Evolutionary conservation across 2,888 invertebrate species (phyloP).

Genomic region (Osedax frankpressi): DNA sequence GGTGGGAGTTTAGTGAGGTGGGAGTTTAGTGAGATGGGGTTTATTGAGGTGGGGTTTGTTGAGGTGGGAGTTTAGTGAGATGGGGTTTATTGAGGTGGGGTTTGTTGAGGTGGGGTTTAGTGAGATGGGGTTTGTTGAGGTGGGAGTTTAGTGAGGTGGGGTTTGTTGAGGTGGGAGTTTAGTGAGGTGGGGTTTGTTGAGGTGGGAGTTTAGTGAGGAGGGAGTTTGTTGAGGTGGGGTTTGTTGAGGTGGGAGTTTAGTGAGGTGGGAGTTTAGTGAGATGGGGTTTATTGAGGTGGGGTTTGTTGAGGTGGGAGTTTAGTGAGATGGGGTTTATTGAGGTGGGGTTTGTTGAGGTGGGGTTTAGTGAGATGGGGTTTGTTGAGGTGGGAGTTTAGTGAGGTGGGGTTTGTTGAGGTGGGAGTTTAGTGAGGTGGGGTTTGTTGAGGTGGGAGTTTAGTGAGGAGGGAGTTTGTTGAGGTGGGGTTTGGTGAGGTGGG

Average conservation of each 20-base stretch:
- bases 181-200: neutral
- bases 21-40: neutral
- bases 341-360: conserved; percentile 59
- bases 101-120: too few relatives aligned
- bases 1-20: neutral
- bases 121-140: too few relatives aligned
- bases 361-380: conserved; percentile 12
- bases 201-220: neutral
- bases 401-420: conserved; percentile 59
- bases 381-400: neutral
- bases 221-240: too few relatives aligned
- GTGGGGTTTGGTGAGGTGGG: neutral
- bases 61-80: too few relatives aligned
- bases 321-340: neutral
- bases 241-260: too few relatives aligned
- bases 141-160: too few relatives aligned
- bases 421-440: conserved; percentile 16
- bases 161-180: neutral
- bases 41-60: neutral
- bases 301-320: neutral
- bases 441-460: neutral
- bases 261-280: too few relatives aligned
- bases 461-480: neutral
- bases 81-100: too few relatives aligned
- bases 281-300: too few relatives aligned